Percentiles rank a stretch among this genome's conserved stretches.
Conservation (phyloP, 2,888 invertebrate species). For the Habroteleia sp. region DNA sequence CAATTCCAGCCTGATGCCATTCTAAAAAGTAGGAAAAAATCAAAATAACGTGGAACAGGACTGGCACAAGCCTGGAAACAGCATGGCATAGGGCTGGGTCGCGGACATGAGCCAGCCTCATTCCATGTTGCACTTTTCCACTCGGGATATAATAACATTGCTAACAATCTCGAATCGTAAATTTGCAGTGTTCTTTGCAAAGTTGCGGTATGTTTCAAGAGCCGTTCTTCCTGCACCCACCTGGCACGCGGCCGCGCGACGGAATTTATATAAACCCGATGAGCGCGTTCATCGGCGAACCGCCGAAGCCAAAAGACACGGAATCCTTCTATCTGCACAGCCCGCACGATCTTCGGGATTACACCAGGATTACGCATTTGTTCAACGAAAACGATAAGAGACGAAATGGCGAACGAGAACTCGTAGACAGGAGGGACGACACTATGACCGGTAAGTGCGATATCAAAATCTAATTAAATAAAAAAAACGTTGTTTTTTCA, state of each 20-base stretch:
- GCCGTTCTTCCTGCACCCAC: slow-evolving; percentile 79
- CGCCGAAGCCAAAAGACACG: slow-evolving; percentile 73
- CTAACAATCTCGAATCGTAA: slow-evolving; percentile 5
- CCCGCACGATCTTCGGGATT: slow-evolving; percentile 89
- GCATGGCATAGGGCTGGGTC: too few species aligned
- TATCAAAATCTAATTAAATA: too few species aligned
- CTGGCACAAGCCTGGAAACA: too few species aligned
- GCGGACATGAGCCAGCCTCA: too few species aligned
- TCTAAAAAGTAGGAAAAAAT: too few species aligned
- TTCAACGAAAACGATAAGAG: slow-evolving; percentile 83
- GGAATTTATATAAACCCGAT: slow-evolving; percentile 93
- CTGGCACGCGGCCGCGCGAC: slow-evolving; percentile 84
- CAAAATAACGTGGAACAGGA: too few species aligned
- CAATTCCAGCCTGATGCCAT: too few species aligned
- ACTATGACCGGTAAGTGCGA: slow-evolving; percentile 79
- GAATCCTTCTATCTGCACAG: slow-evolving; percentile 93
- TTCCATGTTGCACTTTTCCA: too few species aligned
- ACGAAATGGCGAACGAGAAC: slow-evolving; percentile 65
- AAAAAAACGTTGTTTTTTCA: too few species aligned
- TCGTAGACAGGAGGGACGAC: slow-evolving; percentile 77
- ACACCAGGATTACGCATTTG: slow-evolving; percentile 91
- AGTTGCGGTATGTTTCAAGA: slow-evolving; percentile 79
- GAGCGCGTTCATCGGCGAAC: slow-evolving; percentile 81
- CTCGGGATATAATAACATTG: too few species aligned
- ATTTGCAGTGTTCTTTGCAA: slow-evolving; percentile 74